Conservation (phyloP, 2,888 invertebrate genomes). For the Chaetogeoica ovagalla region DNA sequence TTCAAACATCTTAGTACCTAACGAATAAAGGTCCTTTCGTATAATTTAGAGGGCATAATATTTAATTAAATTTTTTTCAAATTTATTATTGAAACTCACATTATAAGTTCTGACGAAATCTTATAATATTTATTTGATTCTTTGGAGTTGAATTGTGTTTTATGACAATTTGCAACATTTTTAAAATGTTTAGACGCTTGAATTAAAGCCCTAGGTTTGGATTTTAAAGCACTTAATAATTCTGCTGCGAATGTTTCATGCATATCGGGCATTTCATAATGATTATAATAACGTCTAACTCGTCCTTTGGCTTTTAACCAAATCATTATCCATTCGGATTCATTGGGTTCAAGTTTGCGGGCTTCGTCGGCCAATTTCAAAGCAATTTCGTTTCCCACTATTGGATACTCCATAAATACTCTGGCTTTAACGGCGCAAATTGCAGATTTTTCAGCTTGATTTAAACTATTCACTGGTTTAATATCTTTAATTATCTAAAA, state of each 20-base stretch:
- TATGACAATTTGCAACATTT: too few relatives aligned
- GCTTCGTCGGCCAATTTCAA: conserved; percentile 25
- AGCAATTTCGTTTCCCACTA: conserved; percentile 30
- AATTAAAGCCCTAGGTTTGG: neutral
- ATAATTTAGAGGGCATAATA: too few relatives aligned
- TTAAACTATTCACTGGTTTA: neutral
- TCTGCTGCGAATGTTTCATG: conserved; percentile 11
- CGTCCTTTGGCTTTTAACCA: conserved; percentile 50
- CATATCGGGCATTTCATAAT: neutral
- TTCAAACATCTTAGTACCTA: too few relatives aligned
- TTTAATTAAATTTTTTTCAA: too few relatives aligned
- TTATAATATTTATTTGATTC: conserved; percentile 16
- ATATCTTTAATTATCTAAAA: conserved; percentile 3
- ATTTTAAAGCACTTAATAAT: neutral
- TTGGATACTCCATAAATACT: conserved; percentile 35
- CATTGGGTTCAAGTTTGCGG: conserved; percentile 8
- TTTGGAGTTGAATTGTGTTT: neutral
- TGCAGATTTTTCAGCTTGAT: conserved; percentile 7
- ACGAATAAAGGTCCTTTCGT: too few relatives aligned
- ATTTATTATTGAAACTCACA: neutral
- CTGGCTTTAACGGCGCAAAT: conserved; percentile 15
- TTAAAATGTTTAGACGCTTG: conserved; percentile 16
- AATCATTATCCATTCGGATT: conserved; percentile 20
- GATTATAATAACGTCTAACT: conserved; percentile 23
- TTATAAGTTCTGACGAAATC: conserved; percentile 3